phyloP scores from a whole-genome alignment of 2,888 invertebrate species.

The Acleris cristana region DNA sequence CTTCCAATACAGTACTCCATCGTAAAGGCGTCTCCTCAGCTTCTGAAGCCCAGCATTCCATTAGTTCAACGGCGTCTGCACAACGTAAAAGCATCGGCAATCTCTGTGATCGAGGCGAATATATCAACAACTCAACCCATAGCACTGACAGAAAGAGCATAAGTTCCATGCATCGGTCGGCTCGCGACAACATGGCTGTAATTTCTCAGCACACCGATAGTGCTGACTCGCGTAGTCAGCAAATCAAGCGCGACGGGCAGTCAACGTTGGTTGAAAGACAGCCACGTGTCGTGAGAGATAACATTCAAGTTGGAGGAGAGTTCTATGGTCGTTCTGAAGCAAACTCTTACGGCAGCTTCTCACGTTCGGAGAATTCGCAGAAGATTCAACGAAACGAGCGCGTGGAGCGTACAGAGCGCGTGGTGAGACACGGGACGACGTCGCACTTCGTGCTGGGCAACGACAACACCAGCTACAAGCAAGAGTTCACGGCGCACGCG shows the following conservation, averaged over 20 bases:
- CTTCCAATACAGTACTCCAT: conserved; percentile 91
- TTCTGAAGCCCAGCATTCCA: conserved; percentile 89
- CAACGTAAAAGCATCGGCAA: conserved; percentile 92
- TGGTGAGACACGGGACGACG: conserved; percentile 86
- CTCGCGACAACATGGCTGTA: conserved; percentile 78
- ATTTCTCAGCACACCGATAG: conserved; percentile 80
- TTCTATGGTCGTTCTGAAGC: conserved; percentile 90
- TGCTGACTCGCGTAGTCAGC: conserved; percentile 63
- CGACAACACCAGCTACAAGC: conserved; percentile 87
- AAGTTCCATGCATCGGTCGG: conserved; percentile 90
- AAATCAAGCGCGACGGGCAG: conserved; percentile 79
- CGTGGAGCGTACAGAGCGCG: conserved; percentile 84
- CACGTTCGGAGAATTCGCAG: conserved; percentile 77
- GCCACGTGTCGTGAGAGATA: conserved; percentile 86
- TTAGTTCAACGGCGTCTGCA: conserved; percentile 89
- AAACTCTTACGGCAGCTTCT: conserved; percentile 87
- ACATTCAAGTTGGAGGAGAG: conserved; percentile 88
- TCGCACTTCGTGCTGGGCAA: conserved; percentile 92
- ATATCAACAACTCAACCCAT: conserved; percentile 86
- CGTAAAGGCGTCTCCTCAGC: conserved; percentile 87
- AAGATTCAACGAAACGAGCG: conserved; percentile 78
- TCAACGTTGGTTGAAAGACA: conserved; percentile 85
- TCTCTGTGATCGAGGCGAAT: conserved; percentile 89
- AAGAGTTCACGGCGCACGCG: conserved; percentile 88
- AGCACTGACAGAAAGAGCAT: conserved; percentile 90